Conservation (phyloP, 2,113 vertebrate species). For the Rana temporaria region DNA sequence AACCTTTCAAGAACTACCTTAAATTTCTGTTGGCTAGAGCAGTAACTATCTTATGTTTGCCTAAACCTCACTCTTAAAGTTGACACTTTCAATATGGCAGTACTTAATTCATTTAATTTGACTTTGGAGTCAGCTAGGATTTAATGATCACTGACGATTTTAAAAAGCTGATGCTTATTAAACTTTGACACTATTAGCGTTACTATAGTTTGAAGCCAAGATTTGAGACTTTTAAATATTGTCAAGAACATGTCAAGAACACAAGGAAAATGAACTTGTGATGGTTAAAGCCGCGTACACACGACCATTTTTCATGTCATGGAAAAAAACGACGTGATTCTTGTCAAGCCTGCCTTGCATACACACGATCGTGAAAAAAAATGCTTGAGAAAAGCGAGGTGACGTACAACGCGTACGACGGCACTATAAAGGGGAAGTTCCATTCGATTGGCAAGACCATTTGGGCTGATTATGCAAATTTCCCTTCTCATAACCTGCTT, state of each 20-base stretch:
- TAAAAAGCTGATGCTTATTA: not conserved
- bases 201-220: conserved; percentile 45
- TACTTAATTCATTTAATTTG: conserved; percentile 39
- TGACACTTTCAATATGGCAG: conserved; percentile 52
- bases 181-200: rapidly evolving
- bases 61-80: conserved; percentile 13
- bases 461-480: no score
- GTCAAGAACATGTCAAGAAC: conserved; percentile 6
- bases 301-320: no score
- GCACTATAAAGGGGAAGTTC: no score
- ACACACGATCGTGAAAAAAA: no score
- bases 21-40: not conserved
- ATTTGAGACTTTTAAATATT: not conserved
- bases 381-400: no score
- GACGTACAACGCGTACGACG: no score
- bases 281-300: no score
- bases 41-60: conserved; percentile 54
- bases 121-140: conserved; percentile 13
- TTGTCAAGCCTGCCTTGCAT: no score
- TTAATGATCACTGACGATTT: conserved; percentile 29
- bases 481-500: no score
- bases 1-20: not conserved
- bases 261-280: conserved; percentile 3
- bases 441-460: no score
- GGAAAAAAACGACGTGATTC: no score